Evolutionary conservation across 2,888 invertebrate species (phyloP).

Genomic region (Chaetoderma sp.): DNA sequence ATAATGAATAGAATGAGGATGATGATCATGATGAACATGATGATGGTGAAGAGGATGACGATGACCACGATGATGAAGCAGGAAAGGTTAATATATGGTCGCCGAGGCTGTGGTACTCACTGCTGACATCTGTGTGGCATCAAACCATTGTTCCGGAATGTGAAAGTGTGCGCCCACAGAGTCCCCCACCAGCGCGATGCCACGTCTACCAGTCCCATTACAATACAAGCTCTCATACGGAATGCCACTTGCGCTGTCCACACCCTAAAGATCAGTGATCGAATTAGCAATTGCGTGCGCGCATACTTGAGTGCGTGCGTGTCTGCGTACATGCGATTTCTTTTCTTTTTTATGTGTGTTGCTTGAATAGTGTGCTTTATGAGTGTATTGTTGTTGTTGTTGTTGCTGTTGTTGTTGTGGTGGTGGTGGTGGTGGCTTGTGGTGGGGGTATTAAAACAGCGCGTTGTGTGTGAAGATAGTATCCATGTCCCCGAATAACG

Average conservation of each 20-base stretch:
- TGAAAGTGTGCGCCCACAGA: conserved; percentile 73
- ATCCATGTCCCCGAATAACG: too few species aligned
- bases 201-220: conserved; percentile 53
- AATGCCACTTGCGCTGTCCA: conserved; percentile 50
- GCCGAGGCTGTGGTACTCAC: too few species aligned
- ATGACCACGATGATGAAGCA: not conserved
- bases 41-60: too few species aligned
- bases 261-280: conserved; percentile 56
- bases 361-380: not conserved
- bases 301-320: too few species aligned
- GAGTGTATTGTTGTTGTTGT: too few species aligned
- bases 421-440: not conserved
- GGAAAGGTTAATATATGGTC: too few species aligned
- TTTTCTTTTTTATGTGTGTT: too few species aligned
- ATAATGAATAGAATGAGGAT: not conserved
- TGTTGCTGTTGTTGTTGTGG: too few species aligned
- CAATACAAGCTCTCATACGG: conserved; percentile 68
- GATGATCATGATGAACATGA: not conserved
- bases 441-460: too few species aligned
- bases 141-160: conserved; percentile 71
- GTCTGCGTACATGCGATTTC: not conserved
- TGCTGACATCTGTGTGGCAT: conserved; percentile 58
- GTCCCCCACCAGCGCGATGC: conserved; percentile 69
- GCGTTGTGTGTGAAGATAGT: too few species aligned
- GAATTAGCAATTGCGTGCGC: too few species aligned